A percentile compares a stretch with the other conserved stretches of the same genome.
Evolutionary conservation across 1,140 invertebrate species (phyloP).

Genomic region (Procambarus virginalis): DNA sequence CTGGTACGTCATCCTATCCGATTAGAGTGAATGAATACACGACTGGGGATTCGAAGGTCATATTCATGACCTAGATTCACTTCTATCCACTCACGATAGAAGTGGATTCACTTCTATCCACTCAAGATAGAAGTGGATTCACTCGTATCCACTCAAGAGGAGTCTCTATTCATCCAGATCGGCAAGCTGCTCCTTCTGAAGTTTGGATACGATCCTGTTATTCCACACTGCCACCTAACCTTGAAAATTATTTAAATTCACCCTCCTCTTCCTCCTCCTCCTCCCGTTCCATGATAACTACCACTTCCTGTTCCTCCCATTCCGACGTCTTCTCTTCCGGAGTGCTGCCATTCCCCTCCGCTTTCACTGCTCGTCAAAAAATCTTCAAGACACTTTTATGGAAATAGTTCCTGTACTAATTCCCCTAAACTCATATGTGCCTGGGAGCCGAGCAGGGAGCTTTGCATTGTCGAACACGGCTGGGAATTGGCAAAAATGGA

Average conservation of each 20-base stretch:
- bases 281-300: neutral
- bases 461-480: conserved; percentile 4
- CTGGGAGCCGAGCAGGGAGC: neutral
- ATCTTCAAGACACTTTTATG: neutral
- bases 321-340: neutral
- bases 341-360: neutral
- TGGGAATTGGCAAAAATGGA: neutral
- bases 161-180: too few species aligned
- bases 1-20: too few species aligned
- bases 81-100: too few species aligned
- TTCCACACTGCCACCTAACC: too few species aligned
- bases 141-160: too few species aligned
- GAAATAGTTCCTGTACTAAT: neutral
- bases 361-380: neutral
- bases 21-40: too few species aligned
- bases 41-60: too few species aligned
- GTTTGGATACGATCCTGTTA: too few species aligned
- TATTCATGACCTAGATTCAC: too few species aligned
- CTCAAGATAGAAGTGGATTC: too few species aligned
- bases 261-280: neutral
- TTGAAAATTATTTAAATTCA: neutral
- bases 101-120: too few species aligned
- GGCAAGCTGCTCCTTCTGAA: too few species aligned
- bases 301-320: neutral
- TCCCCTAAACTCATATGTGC: conserved; percentile 5